Evolutionary conservation across 2,113 vertebrate species (phyloP).

Genomic region (Connochaetes taurinus): DNA sequence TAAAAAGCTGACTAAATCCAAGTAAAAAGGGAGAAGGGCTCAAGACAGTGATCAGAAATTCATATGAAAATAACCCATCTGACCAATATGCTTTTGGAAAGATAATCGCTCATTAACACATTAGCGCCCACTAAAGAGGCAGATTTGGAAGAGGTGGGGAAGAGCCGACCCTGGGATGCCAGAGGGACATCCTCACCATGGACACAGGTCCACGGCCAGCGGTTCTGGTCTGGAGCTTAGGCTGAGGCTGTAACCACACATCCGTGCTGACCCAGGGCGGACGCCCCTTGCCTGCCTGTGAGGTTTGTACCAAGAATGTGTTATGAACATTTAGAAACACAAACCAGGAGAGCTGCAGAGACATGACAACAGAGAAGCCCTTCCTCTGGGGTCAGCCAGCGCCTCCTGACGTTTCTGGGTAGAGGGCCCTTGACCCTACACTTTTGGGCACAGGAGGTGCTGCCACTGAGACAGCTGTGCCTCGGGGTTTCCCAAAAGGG

Average conservation of each 20-base stretch:
- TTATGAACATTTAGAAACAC: background rate
- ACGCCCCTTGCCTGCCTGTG: background rate
- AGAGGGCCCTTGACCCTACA: background rate
- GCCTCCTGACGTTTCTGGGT: background rate
- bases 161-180: background rate
- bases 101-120: too few species aligned
- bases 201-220: background rate
- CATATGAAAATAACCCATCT: background rate
- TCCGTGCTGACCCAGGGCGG: background rate
- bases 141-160: background rate
- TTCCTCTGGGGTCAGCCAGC: background rate
- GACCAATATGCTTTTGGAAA: background rate
- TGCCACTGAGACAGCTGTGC: background rate
- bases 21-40: background rate
- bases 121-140: fast-evolving
- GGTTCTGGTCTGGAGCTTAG: too few species aligned
- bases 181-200: fast-evolving
- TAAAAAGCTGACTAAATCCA: background rate
- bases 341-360: background rate
- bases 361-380: background rate
- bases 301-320: too few species aligned
- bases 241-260: background rate
- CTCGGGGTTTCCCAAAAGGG: background rate
- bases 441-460: fast-evolving
- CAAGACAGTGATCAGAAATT: too few species aligned